Evolutionary conservation across 1,140 invertebrate genomes (phyloP), one percentile per base, ranked within the genome.

Genomic region (Ctenoplectra terminalis): DNA sequence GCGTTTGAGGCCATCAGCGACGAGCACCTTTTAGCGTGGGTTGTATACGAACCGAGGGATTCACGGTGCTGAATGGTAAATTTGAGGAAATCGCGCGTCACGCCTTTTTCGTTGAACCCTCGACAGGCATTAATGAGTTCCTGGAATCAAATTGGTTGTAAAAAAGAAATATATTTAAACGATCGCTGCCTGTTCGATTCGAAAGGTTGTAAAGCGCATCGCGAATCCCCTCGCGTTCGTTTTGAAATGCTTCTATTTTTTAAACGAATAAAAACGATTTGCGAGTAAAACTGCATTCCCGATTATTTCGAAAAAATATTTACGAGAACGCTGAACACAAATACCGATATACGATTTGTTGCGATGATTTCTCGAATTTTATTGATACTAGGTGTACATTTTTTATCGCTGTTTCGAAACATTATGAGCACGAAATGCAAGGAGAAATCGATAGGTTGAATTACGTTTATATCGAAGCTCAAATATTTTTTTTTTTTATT

Each of bases 41-140:
- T 34, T 48, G 66, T n/a, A 34, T 58, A 34, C 46, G 77, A 64
- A 52, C 37, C 70, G 61, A 43, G 48, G 58, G 77, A 73, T 73
- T 54, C 77, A 46, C 31, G 70, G 37, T 46, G 69, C 13, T 26
- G 26, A 50, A 54, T 50, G 43, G 48, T 61, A 50, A 34, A 54
- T 73, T 80, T 43, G 34, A 43, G 37, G 58, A 73, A 79, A 79
- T 73, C 76, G 54, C 67, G 66, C 71, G 66, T 71, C 66, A 37
- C 40, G 66, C 11, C 46, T 29, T 17, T 80, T 40, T 61, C 40
- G 75, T 79, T 79, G 5, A 63, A 73, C 34, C 67, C 7, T 0
- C 26, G 58, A 54, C 77, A 80, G 58, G 77, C 76, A 60, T 78
- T 50, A 61, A 79, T 34, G 48, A 48, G 77, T 80, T 80, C 70